Conservation (phyloP, 2,888 invertebrate species). For the Drosophila meridionalis region DNA sequence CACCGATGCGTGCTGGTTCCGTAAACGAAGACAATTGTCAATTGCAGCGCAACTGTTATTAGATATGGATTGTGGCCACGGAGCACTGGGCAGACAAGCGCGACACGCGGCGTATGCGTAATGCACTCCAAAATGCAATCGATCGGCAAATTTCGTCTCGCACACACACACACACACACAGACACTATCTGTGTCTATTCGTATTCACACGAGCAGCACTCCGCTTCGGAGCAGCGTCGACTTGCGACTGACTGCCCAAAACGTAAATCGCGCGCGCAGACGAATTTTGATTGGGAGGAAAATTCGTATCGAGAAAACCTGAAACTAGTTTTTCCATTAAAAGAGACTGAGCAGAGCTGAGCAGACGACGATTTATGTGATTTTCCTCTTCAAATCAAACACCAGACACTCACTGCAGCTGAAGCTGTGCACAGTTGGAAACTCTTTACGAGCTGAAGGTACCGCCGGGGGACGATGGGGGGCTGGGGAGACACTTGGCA, state of each 20-base stretch:
- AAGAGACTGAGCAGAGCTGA: constrained; percentile 33
- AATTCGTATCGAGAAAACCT: constrained; percentile 48
- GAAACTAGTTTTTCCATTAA: constrained; percentile 70
- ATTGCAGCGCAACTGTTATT: constrained; percentile 35
- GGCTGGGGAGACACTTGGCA: neutral
- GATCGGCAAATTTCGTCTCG: constrained; percentile 27
- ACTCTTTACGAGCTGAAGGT: constrained; percentile 1
- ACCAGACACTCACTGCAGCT: constrained; percentile 41
- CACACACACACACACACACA: neutral
- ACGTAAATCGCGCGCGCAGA: constrained; percentile 34
- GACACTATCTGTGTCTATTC: neutral
- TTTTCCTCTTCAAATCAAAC: constrained; percentile 57
- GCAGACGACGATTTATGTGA: constrained; percentile 40
- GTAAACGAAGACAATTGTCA: constrained; percentile 43
- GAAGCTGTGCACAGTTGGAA: constrained; percentile 7
- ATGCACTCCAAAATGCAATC: constrained; percentile 29
- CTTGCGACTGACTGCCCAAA: constrained; percentile 70
- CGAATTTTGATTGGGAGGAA: constrained; percentile 57
- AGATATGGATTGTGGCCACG: constrained; percentile 46
- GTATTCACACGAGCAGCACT: constrained; percentile 43
- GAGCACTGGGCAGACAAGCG: constrained; percentile 17
- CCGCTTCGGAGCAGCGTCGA: constrained; percentile 57
- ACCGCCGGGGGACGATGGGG: neutral
- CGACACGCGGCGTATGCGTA: constrained; percentile 60
- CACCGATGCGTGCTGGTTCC: constrained; percentile 49